Conservation (phyloP, 2,888 invertebrate genomes). For the Laspeyria flexula region DNA sequence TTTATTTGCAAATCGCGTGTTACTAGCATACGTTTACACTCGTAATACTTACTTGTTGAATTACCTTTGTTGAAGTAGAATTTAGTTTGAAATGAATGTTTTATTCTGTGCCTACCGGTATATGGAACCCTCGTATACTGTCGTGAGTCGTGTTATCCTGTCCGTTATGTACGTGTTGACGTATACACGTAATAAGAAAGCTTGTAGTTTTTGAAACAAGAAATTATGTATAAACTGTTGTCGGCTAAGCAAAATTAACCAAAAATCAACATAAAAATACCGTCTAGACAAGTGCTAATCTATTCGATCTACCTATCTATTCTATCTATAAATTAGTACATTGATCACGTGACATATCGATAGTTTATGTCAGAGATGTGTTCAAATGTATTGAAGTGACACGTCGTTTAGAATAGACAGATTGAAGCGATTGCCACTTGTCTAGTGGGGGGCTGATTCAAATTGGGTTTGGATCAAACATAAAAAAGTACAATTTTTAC, state of each 20-base stretch:
- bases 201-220: conserved; percentile 20
- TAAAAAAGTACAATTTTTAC: too few species aligned
- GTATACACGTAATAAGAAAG: conserved; percentile 14
- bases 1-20: conserved; percentile 85
- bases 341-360: too few species aligned
- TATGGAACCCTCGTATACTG: conserved; percentile 39
- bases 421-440: too few species aligned
- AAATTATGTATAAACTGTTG: conserved; percentile 25
- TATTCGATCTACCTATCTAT: too few species aligned
- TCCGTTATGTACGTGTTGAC: conserved; percentile 36
- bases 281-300: too few species aligned
- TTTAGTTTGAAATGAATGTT: conserved; percentile 49
- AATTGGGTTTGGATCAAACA: too few species aligned
- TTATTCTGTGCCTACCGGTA: conserved; percentile 44
- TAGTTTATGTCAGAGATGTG: too few species aligned
- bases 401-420: too few species aligned
- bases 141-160: conserved; percentile 33
- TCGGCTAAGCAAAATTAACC: conserved; percentile 8
- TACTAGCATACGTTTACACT: conserved; percentile 59
- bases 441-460: too few species aligned
- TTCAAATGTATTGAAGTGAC: too few species aligned
- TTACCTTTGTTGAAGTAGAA: conserved; percentile 63
- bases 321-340: too few species aligned
- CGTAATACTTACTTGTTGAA: conserved; percentile 74
- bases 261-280: too few species aligned